Conservation (phyloP, 2,113 vertebrate genomes). For the Brachionichthys hirsutus region DNA sequence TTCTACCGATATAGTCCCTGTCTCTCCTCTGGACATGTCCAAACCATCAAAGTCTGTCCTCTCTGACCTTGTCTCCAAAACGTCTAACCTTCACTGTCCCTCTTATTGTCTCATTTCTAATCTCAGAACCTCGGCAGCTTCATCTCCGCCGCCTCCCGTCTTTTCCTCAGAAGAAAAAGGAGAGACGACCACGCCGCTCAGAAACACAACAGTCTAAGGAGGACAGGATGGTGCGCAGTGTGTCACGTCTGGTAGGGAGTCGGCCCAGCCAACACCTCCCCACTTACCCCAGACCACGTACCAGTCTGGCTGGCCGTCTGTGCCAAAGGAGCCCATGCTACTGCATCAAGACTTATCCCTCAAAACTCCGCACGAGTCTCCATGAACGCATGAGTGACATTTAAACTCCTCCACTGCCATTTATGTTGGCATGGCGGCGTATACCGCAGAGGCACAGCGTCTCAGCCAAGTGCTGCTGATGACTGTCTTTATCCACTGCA, state of each 20-base stretch:
- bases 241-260: slow-evolving; percentile 69
- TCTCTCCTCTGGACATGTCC: no score
- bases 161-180: no score
- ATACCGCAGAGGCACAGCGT: slow-evolving; percentile 59
- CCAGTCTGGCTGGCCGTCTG: slow-evolving; percentile 66
- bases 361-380: slow-evolving; percentile 59
- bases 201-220: slow-evolving; percentile 54
- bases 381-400: slow-evolving; percentile 69
- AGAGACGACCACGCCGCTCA: slow-evolving; percentile 28
- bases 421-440: slow-evolving; percentile 69
- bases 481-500: slow-evolving; percentile 70
- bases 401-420: slow-evolving; percentile 68
- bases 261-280: slow-evolving; percentile 65
- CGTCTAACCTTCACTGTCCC: no score
- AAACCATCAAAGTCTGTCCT: no score
- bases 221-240: slow-evolving; percentile 54
- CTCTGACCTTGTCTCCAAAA: no score
- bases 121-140: no score
- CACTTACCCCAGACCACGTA: slow-evolving; percentile 70
- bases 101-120: no score
- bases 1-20: no score
- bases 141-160: no score
- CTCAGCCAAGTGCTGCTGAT: slow-evolving; percentile 66
- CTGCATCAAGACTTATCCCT: slow-evolving; percentile 65
- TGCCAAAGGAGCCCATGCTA: slow-evolving; percentile 62